Conservation (phyloP, 2,797 vertebrate genomes). For the Basileuterus tristriatus region DNA sequence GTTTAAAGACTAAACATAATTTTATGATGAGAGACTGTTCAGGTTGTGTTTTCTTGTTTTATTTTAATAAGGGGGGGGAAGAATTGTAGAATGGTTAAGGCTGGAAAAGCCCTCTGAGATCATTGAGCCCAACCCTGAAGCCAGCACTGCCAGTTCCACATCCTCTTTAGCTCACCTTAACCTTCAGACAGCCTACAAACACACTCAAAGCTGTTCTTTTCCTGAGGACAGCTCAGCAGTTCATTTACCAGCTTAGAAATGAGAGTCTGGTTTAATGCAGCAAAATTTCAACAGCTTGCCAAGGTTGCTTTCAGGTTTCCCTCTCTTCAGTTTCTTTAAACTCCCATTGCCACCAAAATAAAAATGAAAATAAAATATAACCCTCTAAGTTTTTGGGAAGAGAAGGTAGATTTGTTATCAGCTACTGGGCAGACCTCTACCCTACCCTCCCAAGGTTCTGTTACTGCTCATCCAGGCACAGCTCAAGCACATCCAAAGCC, state of each 20-base stretch:
- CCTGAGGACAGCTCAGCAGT: neutral
- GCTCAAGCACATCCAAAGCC: fast-evolving
- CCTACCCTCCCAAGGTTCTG: neutral
- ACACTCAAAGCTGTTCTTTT: neutral
- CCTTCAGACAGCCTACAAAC: neutral
- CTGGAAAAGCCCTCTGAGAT: neutral
- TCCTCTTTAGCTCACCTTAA: neutral
- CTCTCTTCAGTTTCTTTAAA: neutral
- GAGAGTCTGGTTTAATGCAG: neutral
- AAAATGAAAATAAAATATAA: neutral
- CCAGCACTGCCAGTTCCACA: neutral
- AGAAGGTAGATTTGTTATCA: neutral
- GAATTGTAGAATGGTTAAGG: neutral
- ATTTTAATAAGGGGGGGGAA: neutral
- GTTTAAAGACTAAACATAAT: neutral
- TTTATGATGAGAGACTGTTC: neutral
- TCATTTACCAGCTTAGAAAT: neutral
- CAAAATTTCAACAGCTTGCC: neutral
- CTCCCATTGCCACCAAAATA: neutral
- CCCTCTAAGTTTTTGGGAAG: neutral
- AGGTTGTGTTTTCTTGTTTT: neutral
- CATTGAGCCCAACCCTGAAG: fast-evolving
- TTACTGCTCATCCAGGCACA: too few relatives aligned
- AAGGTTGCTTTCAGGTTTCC: neutral
- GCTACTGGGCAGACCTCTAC: fast-evolving